These are phyloP conservation scores for Staurois parvus DNA, from an alignment of 2,797 vertebrate genomes.

Conservation along the genomic window DNA sequence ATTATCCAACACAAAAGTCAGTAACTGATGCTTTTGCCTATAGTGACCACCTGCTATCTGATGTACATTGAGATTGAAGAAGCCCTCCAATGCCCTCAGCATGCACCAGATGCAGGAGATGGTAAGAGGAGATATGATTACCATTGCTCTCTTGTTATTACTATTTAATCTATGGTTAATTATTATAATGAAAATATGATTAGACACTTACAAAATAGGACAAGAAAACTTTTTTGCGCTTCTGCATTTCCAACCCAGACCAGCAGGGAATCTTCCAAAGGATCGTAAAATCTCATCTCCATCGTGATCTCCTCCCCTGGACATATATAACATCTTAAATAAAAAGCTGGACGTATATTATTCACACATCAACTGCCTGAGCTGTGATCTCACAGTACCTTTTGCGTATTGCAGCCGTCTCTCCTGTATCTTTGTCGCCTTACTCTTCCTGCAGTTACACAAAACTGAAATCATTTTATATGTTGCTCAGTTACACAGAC, in stretches of 20 bases:
- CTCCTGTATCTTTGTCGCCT: not conserved
- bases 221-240: not conserved
- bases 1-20: too few relatives aligned
- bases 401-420: slow-evolving; percentile 9
- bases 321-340: not conserved
- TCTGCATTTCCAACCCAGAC: not conserved
- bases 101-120: too few relatives aligned
- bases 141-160: too few relatives aligned
- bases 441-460: not conserved
- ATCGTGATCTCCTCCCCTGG: not conserved
- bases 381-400: not conserved
- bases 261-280: not conserved
- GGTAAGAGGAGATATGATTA: too few relatives aligned
- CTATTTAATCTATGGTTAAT: too few relatives aligned
- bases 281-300: slow-evolving; percentile 18
- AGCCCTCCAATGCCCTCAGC: too few relatives aligned
- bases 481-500: not conserved
- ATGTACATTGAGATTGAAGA: too few relatives aligned
- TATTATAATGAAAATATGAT: too few relatives aligned
- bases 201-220: slow-evolving; percentile 33
- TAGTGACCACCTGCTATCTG: too few relatives aligned
- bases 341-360: not conserved
- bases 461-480: not conserved
- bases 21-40: too few relatives aligned
- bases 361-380: not conserved